Percentiles rank a stretch among this genome's conserved stretches.
Conservation (phyloP, 2,888 invertebrate species). For the Zonitis immaculata region DNA sequence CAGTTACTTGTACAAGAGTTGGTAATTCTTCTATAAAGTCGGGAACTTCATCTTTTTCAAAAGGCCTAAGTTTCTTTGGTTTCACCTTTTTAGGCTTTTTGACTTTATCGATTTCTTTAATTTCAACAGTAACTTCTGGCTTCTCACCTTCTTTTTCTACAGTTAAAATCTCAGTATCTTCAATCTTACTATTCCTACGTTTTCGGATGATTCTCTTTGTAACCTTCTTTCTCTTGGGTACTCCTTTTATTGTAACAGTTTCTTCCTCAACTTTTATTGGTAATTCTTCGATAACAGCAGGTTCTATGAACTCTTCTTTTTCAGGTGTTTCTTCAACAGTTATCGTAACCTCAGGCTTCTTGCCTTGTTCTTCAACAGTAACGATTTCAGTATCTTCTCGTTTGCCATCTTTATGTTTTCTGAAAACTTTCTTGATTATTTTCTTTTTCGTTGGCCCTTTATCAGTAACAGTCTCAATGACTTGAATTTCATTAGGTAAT, state of each 20-base stretch:
- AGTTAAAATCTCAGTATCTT: conserved; percentile 46
- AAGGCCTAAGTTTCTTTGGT: conserved; percentile 29
- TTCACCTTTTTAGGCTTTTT: conserved; percentile 29
- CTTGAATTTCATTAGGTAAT: conserved; percentile 27
- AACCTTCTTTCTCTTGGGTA: conserved; percentile 31
- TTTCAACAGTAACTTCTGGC: conserved; percentile 39
- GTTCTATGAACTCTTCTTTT: conserved; percentile 11
- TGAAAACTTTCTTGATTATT: conserved; percentile 17
- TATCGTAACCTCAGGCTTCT: conserved; percentile 41
- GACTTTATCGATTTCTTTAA: conserved; percentile 26
- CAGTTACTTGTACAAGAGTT: conserved; percentile 42
- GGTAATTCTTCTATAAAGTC: conserved; percentile 35
- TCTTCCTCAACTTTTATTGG: conserved; percentile 29
- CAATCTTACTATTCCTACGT: conserved; percentile 36
- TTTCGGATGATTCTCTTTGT: conserved; percentile 46
- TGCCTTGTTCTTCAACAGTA: conserved; percentile 40
- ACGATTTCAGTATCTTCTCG: conserved; percentile 29
- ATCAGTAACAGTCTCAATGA: conserved; percentile 25
- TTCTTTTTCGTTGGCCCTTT: conserved; percentile 29
- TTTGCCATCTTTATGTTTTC: conserved; percentile 30
- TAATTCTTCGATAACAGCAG: conserved; percentile 30
- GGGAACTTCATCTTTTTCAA: conserved; percentile 34
- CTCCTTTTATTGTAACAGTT: neutral
- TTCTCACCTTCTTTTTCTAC: conserved; percentile 38
- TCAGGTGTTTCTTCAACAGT: conserved; percentile 29